Evolutionary conservation across 1,140 invertebrate genomes (phyloP).

Genomic region (Ceratina australensis): DNA sequence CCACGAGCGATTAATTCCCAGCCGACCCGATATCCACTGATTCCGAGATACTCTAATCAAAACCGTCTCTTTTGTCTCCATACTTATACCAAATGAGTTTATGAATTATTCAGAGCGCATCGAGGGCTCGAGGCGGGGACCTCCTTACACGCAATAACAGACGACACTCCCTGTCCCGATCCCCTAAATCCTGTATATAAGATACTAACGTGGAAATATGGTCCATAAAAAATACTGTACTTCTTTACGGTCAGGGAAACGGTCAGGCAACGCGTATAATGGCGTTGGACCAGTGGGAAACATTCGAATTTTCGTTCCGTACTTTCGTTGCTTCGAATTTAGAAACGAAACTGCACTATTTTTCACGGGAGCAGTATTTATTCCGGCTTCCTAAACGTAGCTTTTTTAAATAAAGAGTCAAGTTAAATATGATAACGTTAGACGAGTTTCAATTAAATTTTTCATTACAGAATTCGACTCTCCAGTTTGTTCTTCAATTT

Average conservation of each 20-base stretch:
- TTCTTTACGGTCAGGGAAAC: conserved; percentile 16
- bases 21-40: neutral
- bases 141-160: conserved; percentile 12
- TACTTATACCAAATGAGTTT: neutral
- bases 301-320: neutral
- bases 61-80: neutral
- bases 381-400: too few species aligned
- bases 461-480: too few species aligned
- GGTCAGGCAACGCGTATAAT: conserved; percentile 9
- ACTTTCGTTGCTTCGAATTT: neutral
- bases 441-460: too few species aligned
- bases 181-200: conserved; percentile 36
- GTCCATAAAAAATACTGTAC: conserved; percentile 9
- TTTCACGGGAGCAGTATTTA: too few species aligned
- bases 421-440: too few species aligned
- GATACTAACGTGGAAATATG: conserved; percentile 36
- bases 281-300: neutral
- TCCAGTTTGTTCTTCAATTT: too few species aligned
- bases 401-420: too few species aligned
- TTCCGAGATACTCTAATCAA: neutral
- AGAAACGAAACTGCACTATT: too few species aligned
- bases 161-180: neutral
- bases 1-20: conserved; percentile 16
- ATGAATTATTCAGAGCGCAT: neutral
- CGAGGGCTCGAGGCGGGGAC: neutral